Percentiles rank a stretch among this genome's conserved stretches.
phyloP scores from a whole-genome alignment of 2,888 invertebrate species.

The Linyphia triangularis region DNA sequence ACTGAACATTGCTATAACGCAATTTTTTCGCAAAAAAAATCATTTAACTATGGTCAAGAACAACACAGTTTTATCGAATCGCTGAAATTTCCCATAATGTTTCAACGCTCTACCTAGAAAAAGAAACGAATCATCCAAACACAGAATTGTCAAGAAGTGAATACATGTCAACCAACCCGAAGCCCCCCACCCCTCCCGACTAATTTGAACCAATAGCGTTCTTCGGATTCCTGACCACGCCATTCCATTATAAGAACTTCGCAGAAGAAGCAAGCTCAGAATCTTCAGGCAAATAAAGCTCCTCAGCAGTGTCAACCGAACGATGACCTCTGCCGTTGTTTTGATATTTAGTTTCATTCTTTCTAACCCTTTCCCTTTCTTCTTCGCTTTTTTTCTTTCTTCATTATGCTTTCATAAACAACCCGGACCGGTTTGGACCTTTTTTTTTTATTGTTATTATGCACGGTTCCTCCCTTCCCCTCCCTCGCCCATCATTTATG shows the following conservation, averaged over 20 bases:
- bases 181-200: too few relatives aligned
- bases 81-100: too few relatives aligned
- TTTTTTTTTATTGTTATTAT: conserved; percentile 14
- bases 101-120: too few relatives aligned
- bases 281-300: background rate
- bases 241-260: background rate
- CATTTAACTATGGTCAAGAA: too few relatives aligned
- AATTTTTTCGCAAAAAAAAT: too few relatives aligned
- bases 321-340: conserved; percentile 32
- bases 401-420: conserved; percentile 6
- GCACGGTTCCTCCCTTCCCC: background rate
- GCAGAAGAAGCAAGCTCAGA: background rate
- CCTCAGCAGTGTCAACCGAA: background rate
- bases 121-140: too few relatives aligned
- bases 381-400: background rate
- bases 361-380: conserved; percentile 24
- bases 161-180: too few relatives aligned
- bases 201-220: background rate
- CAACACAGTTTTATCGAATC: too few relatives aligned
- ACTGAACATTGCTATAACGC: too few relatives aligned
- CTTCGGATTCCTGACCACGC: background rate
- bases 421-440: conserved; percentile 39
- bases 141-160: too few relatives aligned
- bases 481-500: background rate
- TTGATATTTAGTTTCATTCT: conserved; percentile 43